phyloP scores from a whole-genome alignment of 2,888 invertebrate species.

The Cyclophora punctaria region DNA sequence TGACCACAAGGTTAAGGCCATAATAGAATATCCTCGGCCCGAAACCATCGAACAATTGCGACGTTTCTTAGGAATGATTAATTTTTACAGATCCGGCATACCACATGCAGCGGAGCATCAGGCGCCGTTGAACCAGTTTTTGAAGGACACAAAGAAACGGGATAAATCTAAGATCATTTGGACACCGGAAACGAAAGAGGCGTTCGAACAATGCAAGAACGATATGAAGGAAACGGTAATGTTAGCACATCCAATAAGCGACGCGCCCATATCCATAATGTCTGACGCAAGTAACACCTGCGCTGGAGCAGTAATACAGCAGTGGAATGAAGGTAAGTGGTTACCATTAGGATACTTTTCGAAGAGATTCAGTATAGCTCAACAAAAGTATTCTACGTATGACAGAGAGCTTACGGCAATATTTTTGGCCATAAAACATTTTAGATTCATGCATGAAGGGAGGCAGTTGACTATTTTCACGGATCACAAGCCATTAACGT shows the following conservation, averaged over 20 bases:
- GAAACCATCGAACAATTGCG: constrained; percentile 1
- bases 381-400: constrained; percentile 14
- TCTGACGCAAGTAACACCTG: constrained; percentile 16
- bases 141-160: constrained; percentile 15
- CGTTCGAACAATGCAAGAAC: constrained; percentile 13
- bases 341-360: constrained; percentile 17
- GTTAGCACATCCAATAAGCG: constrained; percentile 3
- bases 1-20: neutral
- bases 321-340: constrained; percentile 8
- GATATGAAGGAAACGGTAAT: constrained; percentile 9
- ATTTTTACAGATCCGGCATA: constrained; percentile 8
- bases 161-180: constrained; percentile 13
- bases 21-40: neutral
- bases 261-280: constrained; percentile 7
- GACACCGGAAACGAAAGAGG: constrained; percentile 6
- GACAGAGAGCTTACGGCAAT: constrained; percentile 20
- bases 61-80: constrained; percentile 8
- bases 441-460: constrained; percentile 13
- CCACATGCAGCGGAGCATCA: constrained; percentile 5
- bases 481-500: constrained; percentile 8
- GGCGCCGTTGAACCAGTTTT: constrained; percentile 5
- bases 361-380: constrained; percentile 12
- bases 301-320: constrained; percentile 17
- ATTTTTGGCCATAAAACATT: constrained; percentile 13
- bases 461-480: neutral